phyloP scores from a whole-genome alignment of 1,140 invertebrate genomes.

The Neodiprion fabricii region DNA sequence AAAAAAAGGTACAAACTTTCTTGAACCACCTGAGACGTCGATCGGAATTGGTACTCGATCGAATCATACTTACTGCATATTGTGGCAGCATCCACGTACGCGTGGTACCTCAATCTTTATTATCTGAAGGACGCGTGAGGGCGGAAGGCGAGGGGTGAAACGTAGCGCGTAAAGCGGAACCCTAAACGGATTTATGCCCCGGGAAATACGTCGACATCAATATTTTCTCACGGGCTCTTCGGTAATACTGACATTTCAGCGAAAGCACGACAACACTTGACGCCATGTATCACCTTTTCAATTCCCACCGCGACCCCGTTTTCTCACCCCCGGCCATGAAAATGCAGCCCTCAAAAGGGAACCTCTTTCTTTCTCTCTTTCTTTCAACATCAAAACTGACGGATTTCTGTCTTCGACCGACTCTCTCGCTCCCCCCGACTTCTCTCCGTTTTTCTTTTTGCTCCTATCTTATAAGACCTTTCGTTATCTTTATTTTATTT shows the following conservation, averaged over 20 bases:
- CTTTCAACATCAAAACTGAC: background rate
- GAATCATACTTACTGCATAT: background rate
- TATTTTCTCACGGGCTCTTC: conserved; percentile 5
- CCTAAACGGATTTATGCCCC: background rate
- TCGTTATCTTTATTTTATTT: background rate
- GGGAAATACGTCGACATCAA: conserved; percentile 4
- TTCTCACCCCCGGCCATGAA: background rate
- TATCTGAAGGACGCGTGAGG: background rate
- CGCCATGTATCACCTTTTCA: conserved; percentile 13
- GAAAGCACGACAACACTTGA: conserved; percentile 9
- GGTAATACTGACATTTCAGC: background rate
- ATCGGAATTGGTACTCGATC: background rate
- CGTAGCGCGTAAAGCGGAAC: background rate
- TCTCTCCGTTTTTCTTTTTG: background rate
- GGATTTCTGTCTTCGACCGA: background rate
- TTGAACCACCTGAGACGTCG: too few species aligned
- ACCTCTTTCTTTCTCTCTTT: background rate
- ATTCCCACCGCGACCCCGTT: background rate
- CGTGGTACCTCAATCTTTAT: background rate
- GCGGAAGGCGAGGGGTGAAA: background rate
- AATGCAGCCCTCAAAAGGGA: background rate
- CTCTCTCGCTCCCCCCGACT: background rate
- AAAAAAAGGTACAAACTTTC: too few species aligned
- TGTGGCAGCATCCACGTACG: background rate
- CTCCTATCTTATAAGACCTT: background rate